Conservation (phyloP, 2,113 vertebrate species). For the Pseudopodoces humilis region DNA sequence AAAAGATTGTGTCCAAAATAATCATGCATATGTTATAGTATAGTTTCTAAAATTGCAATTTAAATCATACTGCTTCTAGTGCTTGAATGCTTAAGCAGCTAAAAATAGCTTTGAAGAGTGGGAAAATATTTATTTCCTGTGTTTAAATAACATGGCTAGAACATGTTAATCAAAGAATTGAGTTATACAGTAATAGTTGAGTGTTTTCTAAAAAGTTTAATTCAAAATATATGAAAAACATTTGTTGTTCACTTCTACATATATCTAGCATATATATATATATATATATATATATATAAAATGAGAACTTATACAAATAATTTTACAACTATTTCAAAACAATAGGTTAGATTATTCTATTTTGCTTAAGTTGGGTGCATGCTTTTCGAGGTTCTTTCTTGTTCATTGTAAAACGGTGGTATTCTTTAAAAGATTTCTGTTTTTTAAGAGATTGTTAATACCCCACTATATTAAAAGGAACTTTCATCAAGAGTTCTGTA, state of each 20-base stretch:
- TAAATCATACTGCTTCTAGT: slow-evolving; percentile 1
- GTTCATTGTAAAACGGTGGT: not conserved
- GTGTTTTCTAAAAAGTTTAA: not conserved
- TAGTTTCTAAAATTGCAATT: not conserved
- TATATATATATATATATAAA: not conserved
- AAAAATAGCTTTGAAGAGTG: not conserved
- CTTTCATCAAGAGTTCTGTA: not conserved
- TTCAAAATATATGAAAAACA: not conserved
- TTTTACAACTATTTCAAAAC: not conserved
- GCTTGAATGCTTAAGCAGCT: not conserved
- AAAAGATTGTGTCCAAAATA: slow-evolving; percentile 25
- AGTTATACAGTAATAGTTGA: not conserved
- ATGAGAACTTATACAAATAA: not conserved
- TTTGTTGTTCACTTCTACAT: not conserved
- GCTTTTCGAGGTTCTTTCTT: not conserved
- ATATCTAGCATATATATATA: not conserved
- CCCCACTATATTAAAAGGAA: not conserved
- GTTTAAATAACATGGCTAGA: not conserved
- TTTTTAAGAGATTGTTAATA: not conserved
- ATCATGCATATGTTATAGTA: not conserved
- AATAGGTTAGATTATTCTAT: not conserved
- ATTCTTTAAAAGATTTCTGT: not conserved
- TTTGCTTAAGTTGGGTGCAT: not conserved
- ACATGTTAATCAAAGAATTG: not conserved
- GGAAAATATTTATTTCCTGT: not conserved